Evolutionary conservation across 2,113 vertebrate genomes (phyloP), one percentile per base, ranked within the genome.

Genomic region (Pimephales promelas): DNA sequence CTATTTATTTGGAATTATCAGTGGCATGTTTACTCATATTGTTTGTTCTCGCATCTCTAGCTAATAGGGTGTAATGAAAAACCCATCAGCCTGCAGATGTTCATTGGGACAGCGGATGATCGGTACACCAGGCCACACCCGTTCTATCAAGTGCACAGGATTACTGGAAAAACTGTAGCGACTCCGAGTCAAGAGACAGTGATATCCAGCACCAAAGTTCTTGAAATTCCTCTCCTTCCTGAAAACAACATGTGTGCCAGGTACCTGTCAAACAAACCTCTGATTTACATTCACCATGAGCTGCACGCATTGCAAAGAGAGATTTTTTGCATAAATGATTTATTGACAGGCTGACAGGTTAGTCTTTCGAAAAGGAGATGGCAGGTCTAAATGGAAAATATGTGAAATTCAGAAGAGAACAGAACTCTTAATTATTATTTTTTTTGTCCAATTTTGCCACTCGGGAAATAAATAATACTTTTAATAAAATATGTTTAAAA

Each of bases 31-130:
- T 81, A 9, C 74, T 47, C 73, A 6, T 68, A 40, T 34, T 34
- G 1, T 73, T 57, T 47, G 49, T 20, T 89, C 66, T 88, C 85
- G 24, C 81, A 81, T 71, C 78, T 82, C 47, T 93, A 99, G 98
- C 90, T 99, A 73, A 88, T 91, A 7, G 98, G 97, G 70, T 97
- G 95, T 89, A 95, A 76, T 3, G 95, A 98, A 79, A 97, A 96
- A 90, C 95, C 95, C 0, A 87, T 98, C 89, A 95, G 92, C 90
- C 90, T 99, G 34, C 95, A 97, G 83, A 92, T 99, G 92, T 99
- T 98, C 93, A 98, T 99, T 1, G 97, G 97, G n/a, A 99, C 97
- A 0, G 96, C 97, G 0, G 98, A 99, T 57, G 97, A 99, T 79
- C 94, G 96, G 43, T 95, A 92, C 89, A 89, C 97, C 40, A 93